Evolutionary conservation across 2,113 vertebrate species (phyloP), one percentile per base, ranked within the genome.

Genomic region (Microcebus tavaratra): DNA sequence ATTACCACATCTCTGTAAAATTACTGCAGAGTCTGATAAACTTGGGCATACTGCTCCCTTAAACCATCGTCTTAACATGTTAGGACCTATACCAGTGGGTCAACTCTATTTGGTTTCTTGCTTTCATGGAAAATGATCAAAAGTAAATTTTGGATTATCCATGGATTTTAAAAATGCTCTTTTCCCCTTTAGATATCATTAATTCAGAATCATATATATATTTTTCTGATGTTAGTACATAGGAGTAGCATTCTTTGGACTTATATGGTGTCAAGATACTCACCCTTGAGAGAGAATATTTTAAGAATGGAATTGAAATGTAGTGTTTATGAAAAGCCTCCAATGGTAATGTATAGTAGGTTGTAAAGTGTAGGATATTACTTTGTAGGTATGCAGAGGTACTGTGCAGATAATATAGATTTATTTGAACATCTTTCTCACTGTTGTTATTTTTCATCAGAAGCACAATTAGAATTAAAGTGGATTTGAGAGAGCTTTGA

Each of bases 391-490:
- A 42, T 92, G 39, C 23, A 82, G 39, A 50, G 48, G 34, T 63
- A 75, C 83, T 57, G 8, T 75, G 67, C 29, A 78, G 82, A 70
- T 68, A 55, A 63, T 80, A 65, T 1, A 78, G 55, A 42, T 31
- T 90, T 95, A 75, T n/a, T 92, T 80, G 76, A 85, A 63, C 29
- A 88, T 80, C 57, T 86, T 94, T 93, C 42, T 91, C 39, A 42
- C 78, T 91, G 85, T 78, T 83, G 25, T 31, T 88, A 39, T n/a
- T 93, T 92, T 96, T 96, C 94, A 82, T 94, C 79, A 90, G 34
- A 92, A 92, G 39, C 86, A 78, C 34, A 78, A 39, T 84, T 79
- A 88, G n/a, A 90, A 36, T 65, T 25, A 70, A 68, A 57, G 63
- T 88, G 61, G n/a, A 59, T 92, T 11, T 93, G 68, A 92, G 73